phyloP scores from a whole-genome alignment of 1,140 invertebrate species.

The Aphelinus certus region DNA sequence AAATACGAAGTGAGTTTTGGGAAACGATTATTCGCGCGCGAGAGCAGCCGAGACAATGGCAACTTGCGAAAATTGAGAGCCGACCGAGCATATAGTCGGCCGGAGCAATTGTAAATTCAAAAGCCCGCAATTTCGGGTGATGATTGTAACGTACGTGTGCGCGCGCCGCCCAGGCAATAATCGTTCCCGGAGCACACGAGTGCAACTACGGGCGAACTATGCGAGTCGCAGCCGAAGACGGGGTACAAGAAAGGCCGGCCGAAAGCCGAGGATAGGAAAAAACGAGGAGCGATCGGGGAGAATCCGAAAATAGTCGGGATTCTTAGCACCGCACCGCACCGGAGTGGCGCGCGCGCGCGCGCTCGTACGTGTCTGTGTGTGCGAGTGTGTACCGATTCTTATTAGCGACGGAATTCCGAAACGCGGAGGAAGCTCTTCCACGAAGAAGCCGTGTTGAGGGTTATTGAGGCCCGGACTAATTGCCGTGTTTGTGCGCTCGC shows the following conservation, averaged over 20 bases:
- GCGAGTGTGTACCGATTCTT: slow-evolving; percentile 20
- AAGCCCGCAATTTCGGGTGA: slow-evolving; percentile 32
- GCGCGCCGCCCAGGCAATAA: slow-evolving; percentile 28
- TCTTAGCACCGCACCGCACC: slow-evolving; percentile 8
- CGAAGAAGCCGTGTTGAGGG: no score
- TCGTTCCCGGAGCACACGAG: background rate
- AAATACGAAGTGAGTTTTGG: no score
- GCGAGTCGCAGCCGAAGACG: background rate
- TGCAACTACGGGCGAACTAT: background rate
- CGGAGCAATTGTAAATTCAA: slow-evolving; percentile 16
- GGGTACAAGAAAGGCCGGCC: background rate
- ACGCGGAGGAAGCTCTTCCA: background rate
- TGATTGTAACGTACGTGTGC: background rate
- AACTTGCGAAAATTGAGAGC: slow-evolving; percentile 10
- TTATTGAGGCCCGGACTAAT: slow-evolving; percentile 4
- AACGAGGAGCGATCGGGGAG: slow-evolving; percentile 2
- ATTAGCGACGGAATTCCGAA: slow-evolving; percentile 36
- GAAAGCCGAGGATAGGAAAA: slow-evolving; percentile 4
- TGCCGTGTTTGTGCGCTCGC: background rate
- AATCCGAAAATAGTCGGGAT: slow-evolving; percentile 30
- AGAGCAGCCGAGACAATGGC: background rate
- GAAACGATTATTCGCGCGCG: no score
- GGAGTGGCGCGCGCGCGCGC: background rate
- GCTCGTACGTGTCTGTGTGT: background rate
- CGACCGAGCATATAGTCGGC: slow-evolving; percentile 28